phyloP scores from a whole-genome alignment of 1,140 invertebrate genomes.

The Hyphantria cunea region DNA sequence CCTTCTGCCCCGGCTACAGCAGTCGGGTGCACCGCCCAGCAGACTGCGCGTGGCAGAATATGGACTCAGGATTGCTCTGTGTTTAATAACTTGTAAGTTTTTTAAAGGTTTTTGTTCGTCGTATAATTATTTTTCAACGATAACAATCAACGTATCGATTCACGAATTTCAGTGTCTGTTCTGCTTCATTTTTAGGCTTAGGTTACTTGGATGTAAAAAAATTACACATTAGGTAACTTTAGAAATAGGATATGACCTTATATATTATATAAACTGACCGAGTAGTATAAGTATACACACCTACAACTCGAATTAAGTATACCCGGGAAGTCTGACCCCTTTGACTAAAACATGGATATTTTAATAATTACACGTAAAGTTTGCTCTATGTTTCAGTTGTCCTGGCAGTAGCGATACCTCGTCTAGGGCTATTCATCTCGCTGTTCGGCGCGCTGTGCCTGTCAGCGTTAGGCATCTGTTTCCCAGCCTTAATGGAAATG shows the following conservation, averaged over 20 bases:
- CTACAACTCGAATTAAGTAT: too few relatives aligned
- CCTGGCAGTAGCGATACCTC: conserved; percentile 89
- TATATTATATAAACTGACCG: too few relatives aligned
- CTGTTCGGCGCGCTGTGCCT: conserved; percentile 94
- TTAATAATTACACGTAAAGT: too few relatives aligned
- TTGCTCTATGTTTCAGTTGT: conserved; percentile 84
- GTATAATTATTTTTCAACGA: background rate
- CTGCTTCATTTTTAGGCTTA: too few relatives aligned
- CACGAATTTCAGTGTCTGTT: background rate
- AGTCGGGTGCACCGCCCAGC: conserved; percentile 58
- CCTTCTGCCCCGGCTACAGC: conserved; percentile 81
- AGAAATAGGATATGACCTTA: too few relatives aligned
- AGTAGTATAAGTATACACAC: too few relatives aligned
- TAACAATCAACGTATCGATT: background rate
- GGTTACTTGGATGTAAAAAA: too few relatives aligned
- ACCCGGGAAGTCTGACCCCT: too few relatives aligned
- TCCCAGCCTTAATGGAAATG: conserved; percentile 92
- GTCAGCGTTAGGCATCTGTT: conserved; percentile 92
- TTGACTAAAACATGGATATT: too few relatives aligned
- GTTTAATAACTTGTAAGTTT: conserved; percentile 89
- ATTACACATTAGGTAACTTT: too few relatives aligned
- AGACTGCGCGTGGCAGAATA: conserved; percentile 82
- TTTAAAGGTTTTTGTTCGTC: background rate
- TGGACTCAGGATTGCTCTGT: conserved; percentile 84
- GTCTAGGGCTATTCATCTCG: conserved; percentile 94